Base-by-base conservation (phyloP, 2,888 invertebrate genomes). In the Drosophila diplacantha region DNA sequence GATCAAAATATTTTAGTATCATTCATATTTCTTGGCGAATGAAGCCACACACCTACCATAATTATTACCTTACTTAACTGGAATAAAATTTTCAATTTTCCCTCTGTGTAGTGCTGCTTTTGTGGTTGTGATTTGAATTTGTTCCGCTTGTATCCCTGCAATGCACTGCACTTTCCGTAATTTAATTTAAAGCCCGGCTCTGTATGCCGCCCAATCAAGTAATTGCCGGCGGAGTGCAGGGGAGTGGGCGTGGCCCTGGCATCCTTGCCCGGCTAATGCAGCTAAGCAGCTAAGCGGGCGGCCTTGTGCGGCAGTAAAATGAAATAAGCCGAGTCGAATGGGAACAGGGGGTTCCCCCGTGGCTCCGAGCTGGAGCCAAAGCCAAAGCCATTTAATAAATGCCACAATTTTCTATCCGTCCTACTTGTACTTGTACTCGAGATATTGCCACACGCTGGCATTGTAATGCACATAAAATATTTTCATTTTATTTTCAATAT, bases 401-500 rank as follows among this genome's bases (percentile, higher is more conserved):
- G 74, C 82, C 78, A 78, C 80, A 78, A 76, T 78, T 73, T 82
- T 74, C 69, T 71, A 71, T 65, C 71, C 58, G 26, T 54, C 53
- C 64, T 53, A 47, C 63, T 63, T 57, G 54, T 59, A 62, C 61
- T 52, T 62, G 63, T 52, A 62, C 51, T 62, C 63, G 43, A 52
- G 52, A 66, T 68, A 66, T 70, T 69, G 70, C 64, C 58, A 58
- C 79, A 78, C 69, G 69, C 74, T 77, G 75, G 54, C 78, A 82
- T 77, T 82, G 81, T 82, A 73, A 73, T 68, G 71, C 81, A 69
- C 73, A 68, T 70, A 68, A 82, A 78, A 73, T 82, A 74, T 77
- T 80, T 75, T 80, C 71, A 73, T 82, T 79, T 80, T 79, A 82
- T 79, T 79, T 82, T 74, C 78, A 70, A 77, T 80, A 70, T 73